Percentiles rank a stretch among this genome's conserved stretches.
phyloP scores from a whole-genome alignment of 2,888 invertebrate genomes.

The Stratiomys singularior region DNA sequence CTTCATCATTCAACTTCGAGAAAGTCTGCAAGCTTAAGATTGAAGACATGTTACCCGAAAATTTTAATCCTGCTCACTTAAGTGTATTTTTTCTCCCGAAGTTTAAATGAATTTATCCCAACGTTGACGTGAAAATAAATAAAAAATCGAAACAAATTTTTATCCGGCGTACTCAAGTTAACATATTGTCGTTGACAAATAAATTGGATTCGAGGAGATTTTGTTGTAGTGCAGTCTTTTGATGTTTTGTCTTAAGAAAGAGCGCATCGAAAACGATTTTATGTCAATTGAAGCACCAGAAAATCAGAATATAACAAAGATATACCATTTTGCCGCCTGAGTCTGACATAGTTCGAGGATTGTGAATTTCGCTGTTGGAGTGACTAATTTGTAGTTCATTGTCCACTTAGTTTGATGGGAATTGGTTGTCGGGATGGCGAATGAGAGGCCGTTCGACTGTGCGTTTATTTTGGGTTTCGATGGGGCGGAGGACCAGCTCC shows the following conservation, averaged over 20 bases:
- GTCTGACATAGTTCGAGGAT: background rate
- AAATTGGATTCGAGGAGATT: background rate
- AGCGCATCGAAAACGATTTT: background rate
- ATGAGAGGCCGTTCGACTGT: background rate
- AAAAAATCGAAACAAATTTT: background rate
- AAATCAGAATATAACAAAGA: background rate
- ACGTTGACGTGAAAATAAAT: background rate
- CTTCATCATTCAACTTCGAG: background rate
- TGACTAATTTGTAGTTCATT: background rate
- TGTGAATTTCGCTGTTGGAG: background rate
- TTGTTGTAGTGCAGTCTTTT: background rate
- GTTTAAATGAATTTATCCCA: background rate
- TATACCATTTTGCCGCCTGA: background rate
- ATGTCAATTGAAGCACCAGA: no score
- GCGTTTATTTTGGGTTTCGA: no score
- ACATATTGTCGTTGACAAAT: slow-evolving; percentile 2
- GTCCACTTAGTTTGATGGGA: background rate
- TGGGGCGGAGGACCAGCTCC: no score
- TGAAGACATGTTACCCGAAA: slow-evolving; percentile 5
- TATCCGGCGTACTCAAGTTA: background rate
- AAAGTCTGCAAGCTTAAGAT: background rate
- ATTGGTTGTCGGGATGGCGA: background rate
- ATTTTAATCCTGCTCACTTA: no score
- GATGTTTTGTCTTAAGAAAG: background rate
- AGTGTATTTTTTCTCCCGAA: no score